Base-by-base conservation (phyloP, 2,113 vertebrate species). In the Malaclemys terrapin region DNA sequence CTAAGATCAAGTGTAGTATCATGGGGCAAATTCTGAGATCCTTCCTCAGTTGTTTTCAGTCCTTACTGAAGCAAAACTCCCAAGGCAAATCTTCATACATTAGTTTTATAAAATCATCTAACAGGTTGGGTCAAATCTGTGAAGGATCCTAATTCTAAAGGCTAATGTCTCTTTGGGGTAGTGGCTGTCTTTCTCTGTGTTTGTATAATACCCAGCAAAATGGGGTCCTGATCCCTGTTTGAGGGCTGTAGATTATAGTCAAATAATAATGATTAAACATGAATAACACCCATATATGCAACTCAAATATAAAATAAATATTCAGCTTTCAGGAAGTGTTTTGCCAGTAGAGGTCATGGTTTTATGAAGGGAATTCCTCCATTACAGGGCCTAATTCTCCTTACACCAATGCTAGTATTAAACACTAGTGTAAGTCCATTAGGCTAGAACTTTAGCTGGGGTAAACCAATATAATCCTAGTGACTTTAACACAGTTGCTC, bases 171-270 rank as follows among this genome's bases (percentile, higher is more conserved):
- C 31, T 90, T 50, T 24, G 1, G 22, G 80, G 57, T 76, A 76
- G 12, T 12, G 42, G 24, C 75, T 14, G 10, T 27, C 24, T 76
- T 76, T 76, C 38, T 76, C 11, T 76, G 1, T 6, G 3, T 8
- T 85, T 35, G 25, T 38, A 22, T 38, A 76, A 25, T 76, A 84
- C 89, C 84, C 87, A 84, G 12, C 38, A 45, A 56, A 62, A 17
- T 0, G 29, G 20, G 87, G 91, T 52, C 52, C 69, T 76, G 20
- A 25, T n/a, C 87, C 50, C 80, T n/a, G 69, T 49, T 52, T 62
- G 49, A 78, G 89, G 76, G 38, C 22, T 24, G 84, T 85, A 91
- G 91, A 35, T 29, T 76, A 87, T 87, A 91, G 95, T 91, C 81
- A 80, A 8, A 42, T 38, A 4, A 52, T 29, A 49, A 13, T 17